Evolutionary conservation across 2,113 vertebrate genomes (phyloP), one percentile per base, ranked within the genome.

Genomic region (Cygnus atratus): DNA sequence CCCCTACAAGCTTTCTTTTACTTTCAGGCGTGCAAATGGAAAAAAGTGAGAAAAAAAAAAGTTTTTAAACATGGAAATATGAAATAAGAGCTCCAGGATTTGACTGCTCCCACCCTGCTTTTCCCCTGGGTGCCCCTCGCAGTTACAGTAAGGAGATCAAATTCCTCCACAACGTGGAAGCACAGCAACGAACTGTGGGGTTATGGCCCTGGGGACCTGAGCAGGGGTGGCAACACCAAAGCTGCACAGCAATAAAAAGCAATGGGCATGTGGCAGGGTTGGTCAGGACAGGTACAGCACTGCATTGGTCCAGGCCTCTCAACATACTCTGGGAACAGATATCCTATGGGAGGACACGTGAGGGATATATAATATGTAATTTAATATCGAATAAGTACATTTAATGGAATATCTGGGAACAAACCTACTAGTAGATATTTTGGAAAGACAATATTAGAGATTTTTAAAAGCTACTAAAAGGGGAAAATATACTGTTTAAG

Each of bases 121-220:
- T 39, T 73, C 48, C 43, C 11, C 66, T 18, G 35, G 11, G 39
- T 22, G 13, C 8, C 37, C 57, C 35, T 13, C 55, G 31, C 25
- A 22, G 48, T 67, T 29, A 37, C 43, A 87, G 61, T 25, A 61
- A 1, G 2, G 72, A 41, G 22, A 4, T 14, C 70, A 54, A 18
- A 5, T 4, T 44, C 29, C 71, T 35, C 33, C 54, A 3, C 0
- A 0, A 0, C 2, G 13, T 2, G 9, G n/a, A 7, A 35, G 7
- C 6, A 17, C 50, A 57, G 73, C 43, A 66, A 7, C 0, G 7
- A 44, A 5, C 25, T 3, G 48, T 2, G 24, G 31, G 5, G 9
- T 3, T 21, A 10, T 3, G 26, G 41, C 15, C 13, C 41, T 62
- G 66, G 66, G 16, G 46, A 44, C 37, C 31, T 11, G 11, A 73